Conservation (phyloP, 2,113 vertebrate species). For the Fulmarus glacialis region DNA sequence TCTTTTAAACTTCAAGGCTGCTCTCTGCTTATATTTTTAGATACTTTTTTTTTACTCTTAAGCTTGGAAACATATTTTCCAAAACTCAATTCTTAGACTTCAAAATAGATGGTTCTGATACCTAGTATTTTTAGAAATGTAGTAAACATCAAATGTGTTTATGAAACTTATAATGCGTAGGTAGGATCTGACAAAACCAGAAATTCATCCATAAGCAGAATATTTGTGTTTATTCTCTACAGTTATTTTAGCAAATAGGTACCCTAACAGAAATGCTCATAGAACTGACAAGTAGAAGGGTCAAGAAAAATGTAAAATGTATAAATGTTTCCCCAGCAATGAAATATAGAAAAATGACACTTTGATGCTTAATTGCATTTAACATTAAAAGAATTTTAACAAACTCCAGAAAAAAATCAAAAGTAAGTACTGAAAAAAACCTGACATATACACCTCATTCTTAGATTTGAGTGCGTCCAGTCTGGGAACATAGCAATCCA, state of each 20-base stretch:
- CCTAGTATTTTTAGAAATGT: not conserved
- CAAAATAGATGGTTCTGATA: not conserved
- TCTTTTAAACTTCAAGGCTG: not conserved
- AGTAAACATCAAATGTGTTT: not conserved
- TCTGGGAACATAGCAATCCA: not conserved
- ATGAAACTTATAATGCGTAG: not conserved
- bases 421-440: not conserved
- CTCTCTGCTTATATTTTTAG: not conserved
- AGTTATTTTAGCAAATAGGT: not conserved
- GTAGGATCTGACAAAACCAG: not conserved
- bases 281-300: not conserved
- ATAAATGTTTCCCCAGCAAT: not conserved
- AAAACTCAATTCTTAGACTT: not conserved
- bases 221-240: not conserved
- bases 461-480: not conserved
- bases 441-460: not conserved
- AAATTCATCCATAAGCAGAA: not conserved
- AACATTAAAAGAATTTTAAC: not conserved
- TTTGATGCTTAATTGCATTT: not conserved
- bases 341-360: not conserved
- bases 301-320: not conserved
- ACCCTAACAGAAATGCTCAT: not conserved
- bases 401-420: not conserved
- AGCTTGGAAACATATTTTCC: not conserved
- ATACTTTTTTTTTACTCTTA: not conserved